These are phyloP conservation scores for Rhinogobius similis DNA, from an alignment of 2,113 vertebrate genomes.

Conservation along the genomic window DNA sequence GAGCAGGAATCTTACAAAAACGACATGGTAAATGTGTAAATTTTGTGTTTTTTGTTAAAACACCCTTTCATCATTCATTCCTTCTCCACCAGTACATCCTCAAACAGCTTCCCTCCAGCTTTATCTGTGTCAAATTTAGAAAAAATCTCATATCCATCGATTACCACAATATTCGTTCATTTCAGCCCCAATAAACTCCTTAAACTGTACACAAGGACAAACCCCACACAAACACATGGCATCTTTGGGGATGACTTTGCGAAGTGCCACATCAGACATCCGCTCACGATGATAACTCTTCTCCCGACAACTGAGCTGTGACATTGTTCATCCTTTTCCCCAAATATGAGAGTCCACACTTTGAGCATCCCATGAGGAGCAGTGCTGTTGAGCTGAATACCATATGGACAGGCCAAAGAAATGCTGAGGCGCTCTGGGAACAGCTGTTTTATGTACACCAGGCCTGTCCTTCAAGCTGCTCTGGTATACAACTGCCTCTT, in stretches of 20 bases:
- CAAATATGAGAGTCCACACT: slow-evolving; percentile 41
- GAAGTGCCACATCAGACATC: slow-evolving; percentile 57
- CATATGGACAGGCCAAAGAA: slow-evolving; percentile 50
- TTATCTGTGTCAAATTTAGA: no score
- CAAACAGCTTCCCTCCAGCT: no score
- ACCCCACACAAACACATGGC: slow-evolving; percentile 33
- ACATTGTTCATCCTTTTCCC: slow-evolving; percentile 57
- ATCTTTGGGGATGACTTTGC: slow-evolving; percentile 60
- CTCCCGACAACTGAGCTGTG: slow-evolving; percentile 53
- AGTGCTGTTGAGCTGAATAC: slow-evolving; percentile 48
- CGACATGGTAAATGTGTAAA: no score
- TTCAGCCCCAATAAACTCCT: slow-evolving; percentile 40
- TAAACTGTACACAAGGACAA: slow-evolving; percentile 61
- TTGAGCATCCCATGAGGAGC: slow-evolving; percentile 40
- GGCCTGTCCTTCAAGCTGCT: slow-evolving; percentile 60
- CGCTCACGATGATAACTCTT: slow-evolving; percentile 53
- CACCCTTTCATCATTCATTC: no score
- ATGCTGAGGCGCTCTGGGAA: slow-evolving; percentile 33
- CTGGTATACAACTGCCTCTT: slow-evolving; percentile 43
- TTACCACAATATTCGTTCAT: no score
- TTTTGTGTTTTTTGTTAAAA: no score
- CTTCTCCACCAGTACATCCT: no score
- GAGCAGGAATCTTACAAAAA: no score
- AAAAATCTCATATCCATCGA: no score
- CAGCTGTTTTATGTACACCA: not conserved